Base-by-base conservation (phyloP, 2,888 invertebrate species). In the Hylaea fasciaria region DNA sequence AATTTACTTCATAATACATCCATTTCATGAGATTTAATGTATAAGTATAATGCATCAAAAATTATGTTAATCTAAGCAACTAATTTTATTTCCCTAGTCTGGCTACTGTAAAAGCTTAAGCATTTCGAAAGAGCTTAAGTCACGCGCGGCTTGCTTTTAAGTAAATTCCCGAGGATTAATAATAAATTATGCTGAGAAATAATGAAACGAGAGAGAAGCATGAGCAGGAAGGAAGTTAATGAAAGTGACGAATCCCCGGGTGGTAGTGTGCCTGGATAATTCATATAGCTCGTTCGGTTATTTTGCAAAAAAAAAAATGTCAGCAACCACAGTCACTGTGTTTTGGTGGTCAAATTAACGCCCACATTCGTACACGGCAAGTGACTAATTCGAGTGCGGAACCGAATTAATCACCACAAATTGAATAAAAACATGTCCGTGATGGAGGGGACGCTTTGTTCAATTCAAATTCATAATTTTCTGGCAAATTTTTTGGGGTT, bases 241-340 rank as follows among this genome's bases (percentile, higher is more conserved):
- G 68, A 77, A 77, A 81, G 73, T 73, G 73, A 69, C 73, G 73
- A 74, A 71, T 69, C 64, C 55, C 65, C 64, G 63, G 59, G 35
- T 47, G 51, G 59, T 17, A 40, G 54, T 65, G 63, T 64, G 58
- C 65, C 66, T 71, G 71, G 73, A 77, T 77, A 76, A 82, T 78
- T 80, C 69, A 76, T 76, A 80, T 73, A 73, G 69, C 68, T 70
- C 66, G 64, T 75, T 64, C 62, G 52, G 70, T 74, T 72, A 69
- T 72, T 72, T 76, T 66, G 68, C 66, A 22, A 22, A 22, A 3
- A 3, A 22, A 22, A 29, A 29, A 13, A 39, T 5, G 28, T 14
- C 7, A 35, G 1, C 37, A 40, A 10, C 16, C 39, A 13, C 44
- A 35, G 35, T 41, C 11, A 29, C 50, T 64, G 56, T 72, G 65